Conservation (phyloP, 2,797 vertebrate genomes). For the Glyptemys insculpta region DNA sequence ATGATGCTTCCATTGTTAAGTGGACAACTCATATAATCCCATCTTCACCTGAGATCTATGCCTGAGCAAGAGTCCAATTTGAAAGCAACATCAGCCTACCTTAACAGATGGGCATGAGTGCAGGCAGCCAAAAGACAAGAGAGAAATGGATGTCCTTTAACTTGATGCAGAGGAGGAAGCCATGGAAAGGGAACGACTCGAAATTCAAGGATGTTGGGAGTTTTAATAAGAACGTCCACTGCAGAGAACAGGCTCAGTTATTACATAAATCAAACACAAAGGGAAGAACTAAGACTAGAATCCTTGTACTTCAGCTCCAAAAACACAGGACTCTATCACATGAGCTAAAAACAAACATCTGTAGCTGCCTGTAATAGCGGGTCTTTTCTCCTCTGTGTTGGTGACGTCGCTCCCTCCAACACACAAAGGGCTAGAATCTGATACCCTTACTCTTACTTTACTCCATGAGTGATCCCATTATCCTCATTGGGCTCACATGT, state of each 20-base stretch:
- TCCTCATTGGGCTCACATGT: not conserved
- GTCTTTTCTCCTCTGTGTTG: not conserved
- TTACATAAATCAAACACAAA: not conserved
- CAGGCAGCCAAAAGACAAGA: slow-evolving; percentile 55
- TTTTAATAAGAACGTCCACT: not conserved
- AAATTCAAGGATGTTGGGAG: slow-evolving; percentile 22
- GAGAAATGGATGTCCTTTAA: slow-evolving; percentile 33
- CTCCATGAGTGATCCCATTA: fast-evolving
- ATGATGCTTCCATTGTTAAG: not conserved
- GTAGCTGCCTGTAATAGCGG: not conserved
- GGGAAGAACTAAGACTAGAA: not conserved
- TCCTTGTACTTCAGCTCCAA: not conserved
- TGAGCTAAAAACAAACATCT: slow-evolving; percentile 13
- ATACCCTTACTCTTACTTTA: not conserved
- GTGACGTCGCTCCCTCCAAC: not conserved
- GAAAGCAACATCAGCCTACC: slow-evolving; percentile 43
- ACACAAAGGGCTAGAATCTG: not conserved
- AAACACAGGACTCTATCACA: not conserved
- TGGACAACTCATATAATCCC: not conserved
- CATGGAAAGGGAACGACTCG: slow-evolving; percentile 17
- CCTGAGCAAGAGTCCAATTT: slow-evolving; percentile 10
- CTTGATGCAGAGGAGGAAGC: slow-evolving; percentile 1
- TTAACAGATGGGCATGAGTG: slow-evolving; percentile 33
- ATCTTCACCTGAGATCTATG: slow-evolving; percentile 27
- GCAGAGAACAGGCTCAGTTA: not conserved